A percentile compares a stretch with the other conserved stretches of the same genome.
These are phyloP conservation scores for Ophion obscuratus DNA, from an alignment of 2,888 invertebrate genomes.

Conservation along the genomic window DNA sequence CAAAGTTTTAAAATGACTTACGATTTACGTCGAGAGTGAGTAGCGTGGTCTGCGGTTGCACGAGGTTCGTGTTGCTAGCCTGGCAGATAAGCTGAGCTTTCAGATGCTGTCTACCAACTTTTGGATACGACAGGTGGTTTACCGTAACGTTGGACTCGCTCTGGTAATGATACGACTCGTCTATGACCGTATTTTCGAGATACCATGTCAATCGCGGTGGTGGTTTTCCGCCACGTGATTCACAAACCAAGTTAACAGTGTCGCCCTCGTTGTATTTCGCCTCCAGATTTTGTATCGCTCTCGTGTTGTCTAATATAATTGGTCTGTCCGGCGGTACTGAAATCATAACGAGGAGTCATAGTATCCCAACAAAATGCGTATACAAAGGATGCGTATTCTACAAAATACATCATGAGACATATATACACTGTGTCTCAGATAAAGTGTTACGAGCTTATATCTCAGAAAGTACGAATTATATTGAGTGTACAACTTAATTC, in stretches of 20 bases:
- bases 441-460: too few species aligned
- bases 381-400: neutral
- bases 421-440: too few species aligned
- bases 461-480: too few species aligned
- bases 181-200: slow-evolving; percentile 93
- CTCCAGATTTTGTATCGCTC: slow-evolving; percentile 89
- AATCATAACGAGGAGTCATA: slow-evolving; percentile 2
- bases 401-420: neutral
- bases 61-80: slow-evolving; percentile 94
- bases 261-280: slow-evolving; percentile 95
- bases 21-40: slow-evolving; percentile 93
- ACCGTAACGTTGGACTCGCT: slow-evolving; percentile 89
- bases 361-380: neutral
- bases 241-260: slow-evolving; percentile 92
- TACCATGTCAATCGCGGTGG: slow-evolving; percentile 93
- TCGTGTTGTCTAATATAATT: slow-evolving; percentile 90
- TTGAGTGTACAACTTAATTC: too few species aligned
- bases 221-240: slow-evolving; percentile 93
- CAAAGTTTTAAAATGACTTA: slow-evolving; percentile 86
- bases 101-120: slow-evolving; percentile 92
- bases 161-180: slow-evolving; percentile 91
- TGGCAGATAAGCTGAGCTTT: slow-evolving; percentile 94
- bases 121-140: slow-evolving; percentile 92
- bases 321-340: slow-evolving; percentile 93
- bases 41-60: slow-evolving; percentile 91